Evolutionary conservation across 2,797 vertebrate species (phyloP).

Genomic region (Nyctibius grandis): DNA sequence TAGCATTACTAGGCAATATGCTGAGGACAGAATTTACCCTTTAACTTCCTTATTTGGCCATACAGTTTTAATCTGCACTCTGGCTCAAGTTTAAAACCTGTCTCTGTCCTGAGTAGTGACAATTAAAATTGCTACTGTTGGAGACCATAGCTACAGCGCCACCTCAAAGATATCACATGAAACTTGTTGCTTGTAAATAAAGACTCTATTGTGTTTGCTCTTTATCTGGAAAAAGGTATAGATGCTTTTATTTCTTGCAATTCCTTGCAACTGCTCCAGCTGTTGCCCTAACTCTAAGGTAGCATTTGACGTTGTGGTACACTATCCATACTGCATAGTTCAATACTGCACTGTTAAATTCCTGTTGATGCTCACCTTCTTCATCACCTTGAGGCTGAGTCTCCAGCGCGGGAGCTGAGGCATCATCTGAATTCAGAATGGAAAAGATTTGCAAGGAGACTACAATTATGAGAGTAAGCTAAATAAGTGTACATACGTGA

Average conservation of each 20-base stretch:
- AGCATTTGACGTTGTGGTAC: not conserved
- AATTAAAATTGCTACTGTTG: not conserved
- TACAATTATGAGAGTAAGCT: slow-evolving; percentile 93
- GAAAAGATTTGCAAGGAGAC: slow-evolving; percentile 99
- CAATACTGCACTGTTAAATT: not conserved
- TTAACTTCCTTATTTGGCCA: not conserved
- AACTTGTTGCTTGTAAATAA: not conserved
- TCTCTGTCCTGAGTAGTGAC: not conserved
- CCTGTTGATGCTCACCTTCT: slow-evolving; percentile 83
- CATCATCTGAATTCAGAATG: slow-evolving; percentile 98
- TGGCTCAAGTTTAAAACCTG: not conserved
- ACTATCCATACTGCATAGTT: not conserved
- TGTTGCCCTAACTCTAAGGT: not conserved
- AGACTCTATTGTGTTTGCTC: not conserved
- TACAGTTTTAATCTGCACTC: not conserved
- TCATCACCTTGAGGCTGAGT: slow-evolving; percentile 88
- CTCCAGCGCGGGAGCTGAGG: slow-evolving; percentile 83
- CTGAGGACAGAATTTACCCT: not conserved
- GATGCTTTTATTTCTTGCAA: not conserved
- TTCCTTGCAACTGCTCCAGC: not conserved
- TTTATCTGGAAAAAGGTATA: not conserved
- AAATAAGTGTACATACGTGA: slow-evolving; percentile 76
- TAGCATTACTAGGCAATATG: not conserved
- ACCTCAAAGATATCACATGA: not conserved
- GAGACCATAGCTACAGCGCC: not conserved